Base-by-base conservation (phyloP, 2,113 vertebrate genomes). In the Syrmaticus mikado region DNA sequence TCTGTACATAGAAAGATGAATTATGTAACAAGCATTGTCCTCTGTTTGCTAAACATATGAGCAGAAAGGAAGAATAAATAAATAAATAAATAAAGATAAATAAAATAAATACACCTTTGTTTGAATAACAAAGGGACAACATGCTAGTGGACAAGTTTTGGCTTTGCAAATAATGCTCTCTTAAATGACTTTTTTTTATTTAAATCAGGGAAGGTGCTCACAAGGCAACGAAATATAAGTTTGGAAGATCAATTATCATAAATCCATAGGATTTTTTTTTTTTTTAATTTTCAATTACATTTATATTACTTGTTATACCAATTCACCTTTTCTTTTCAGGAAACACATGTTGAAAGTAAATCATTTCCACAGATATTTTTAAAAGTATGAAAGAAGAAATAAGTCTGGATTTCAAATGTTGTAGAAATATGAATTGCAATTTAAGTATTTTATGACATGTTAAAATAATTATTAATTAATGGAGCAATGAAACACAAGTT, bases 21-120 rank as follows among this genome's bases (percentile, higher is more conserved):
- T 5, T n/a, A 0, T 4, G 5, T 27, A 34, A 25, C 20, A 68
- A 32, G 28, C 11, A 2, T 2, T 68, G 5, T 32, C 5, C 38
- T 28, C 41, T 74, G 36, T 62, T 53, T 45, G 24, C 73, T 60
- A 3, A 48, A 32, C 8, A 10, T n/a, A 16, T 6, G 6, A 28
- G 13, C 19, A 50, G 40, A 73, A 81, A 84, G 27, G 32, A 60
- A 77, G 13, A 43, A 8, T 53, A 53, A 27, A 52, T 27, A 52
- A 43, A 8, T 53, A 53, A 27, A 52, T 27, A 52, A 53, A 53
- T 53, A 53, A 50, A 48, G 22, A 70, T 40, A 66, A 89, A 57
- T 24, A 25, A 53, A 46, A 22, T 27, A 57, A 81, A 68, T 15
- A 27, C 9, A 53, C 14, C 8, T 28, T 53, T 53, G 25, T 53